Evolutionary conservation across 1,140 invertebrate genomes (phyloP).

Genomic region (Cheumatopsyche charites): DNA sequence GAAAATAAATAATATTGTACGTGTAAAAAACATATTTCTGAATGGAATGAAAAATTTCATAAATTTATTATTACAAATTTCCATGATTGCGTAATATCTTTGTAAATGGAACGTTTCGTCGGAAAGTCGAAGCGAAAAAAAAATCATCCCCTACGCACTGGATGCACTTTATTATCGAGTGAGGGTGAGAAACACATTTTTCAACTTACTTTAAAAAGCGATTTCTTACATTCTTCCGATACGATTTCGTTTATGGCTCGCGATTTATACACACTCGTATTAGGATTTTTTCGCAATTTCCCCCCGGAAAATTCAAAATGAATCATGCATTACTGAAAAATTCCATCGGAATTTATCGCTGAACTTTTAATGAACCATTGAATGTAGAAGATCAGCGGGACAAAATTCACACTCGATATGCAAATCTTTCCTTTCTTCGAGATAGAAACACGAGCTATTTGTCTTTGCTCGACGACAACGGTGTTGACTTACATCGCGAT

Average conservation of each 20-base stretch:
- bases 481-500: constrained; percentile 31
- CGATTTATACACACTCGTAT: constrained; percentile 26
- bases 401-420: constrained; percentile 1
- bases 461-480: constrained; percentile 17
- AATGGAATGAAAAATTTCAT: constrained; percentile 35
- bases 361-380: no score
- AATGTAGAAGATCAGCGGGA: no score
- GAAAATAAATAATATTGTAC: no score
- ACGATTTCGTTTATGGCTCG: constrained; percentile 4
- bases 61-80: constrained; percentile 47
- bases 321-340: no score
- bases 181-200: constrained; percentile 46
- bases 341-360: no score
- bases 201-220: constrained; percentile 43
- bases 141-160: constrained; percentile 37
- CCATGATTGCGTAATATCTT: constrained; percentile 45
- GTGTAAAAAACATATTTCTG: no score
- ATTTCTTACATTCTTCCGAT: constrained; percentile 27
- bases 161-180: constrained; percentile 32
- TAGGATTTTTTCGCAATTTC: not conserved
- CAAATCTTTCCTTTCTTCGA: constrained; percentile 14
- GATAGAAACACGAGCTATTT: constrained; percentile 22
- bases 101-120: constrained; percentile 38
- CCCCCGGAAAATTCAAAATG: no score
- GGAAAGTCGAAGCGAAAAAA: constrained; percentile 33